phyloP scores from a whole-genome alignment of 2,113 vertebrate species.

The Amphiprion ocellaris region DNA sequence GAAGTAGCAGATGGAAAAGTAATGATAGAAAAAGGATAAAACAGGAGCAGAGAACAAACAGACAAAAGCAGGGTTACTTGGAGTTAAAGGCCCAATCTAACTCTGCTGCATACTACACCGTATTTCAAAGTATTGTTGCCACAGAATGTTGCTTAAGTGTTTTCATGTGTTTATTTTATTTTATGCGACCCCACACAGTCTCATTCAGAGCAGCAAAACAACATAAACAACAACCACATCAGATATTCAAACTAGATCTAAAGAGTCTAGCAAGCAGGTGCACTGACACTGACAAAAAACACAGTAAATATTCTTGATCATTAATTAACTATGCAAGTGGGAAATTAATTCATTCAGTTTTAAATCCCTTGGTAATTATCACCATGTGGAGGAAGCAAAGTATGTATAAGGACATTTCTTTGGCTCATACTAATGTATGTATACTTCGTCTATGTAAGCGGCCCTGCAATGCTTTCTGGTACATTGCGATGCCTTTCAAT shows the following conservation, averaged over 20 bases:
- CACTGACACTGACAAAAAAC: not conserved
- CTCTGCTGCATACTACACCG: not conserved
- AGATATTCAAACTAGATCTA: not conserved
- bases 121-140: conserved; percentile 17
- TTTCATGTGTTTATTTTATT: conserved; percentile 21
- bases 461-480: too few relatives aligned
- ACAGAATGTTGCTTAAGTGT: not conserved
- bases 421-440: not conserved
- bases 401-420: too few relatives aligned
- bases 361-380: not conserved
- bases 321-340: not conserved
- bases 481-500: too few relatives aligned
- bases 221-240: not conserved
- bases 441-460: too few relatives aligned
- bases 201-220: not conserved
- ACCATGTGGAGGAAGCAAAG: too few relatives aligned
- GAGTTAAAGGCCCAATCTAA: conserved; percentile 42
- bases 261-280: not conserved
- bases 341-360: conserved; percentile 18
- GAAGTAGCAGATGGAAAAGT: conserved; percentile 66
- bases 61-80: conserved; percentile 33
- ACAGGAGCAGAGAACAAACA: conserved; percentile 42
- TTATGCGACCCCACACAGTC: not conserved
- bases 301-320: not conserved
- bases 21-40: conserved; percentile 53